Evolutionary conservation across 2,888 invertebrate genomes (phyloP).

Genomic region (Drosophila aldrichi): DNA sequence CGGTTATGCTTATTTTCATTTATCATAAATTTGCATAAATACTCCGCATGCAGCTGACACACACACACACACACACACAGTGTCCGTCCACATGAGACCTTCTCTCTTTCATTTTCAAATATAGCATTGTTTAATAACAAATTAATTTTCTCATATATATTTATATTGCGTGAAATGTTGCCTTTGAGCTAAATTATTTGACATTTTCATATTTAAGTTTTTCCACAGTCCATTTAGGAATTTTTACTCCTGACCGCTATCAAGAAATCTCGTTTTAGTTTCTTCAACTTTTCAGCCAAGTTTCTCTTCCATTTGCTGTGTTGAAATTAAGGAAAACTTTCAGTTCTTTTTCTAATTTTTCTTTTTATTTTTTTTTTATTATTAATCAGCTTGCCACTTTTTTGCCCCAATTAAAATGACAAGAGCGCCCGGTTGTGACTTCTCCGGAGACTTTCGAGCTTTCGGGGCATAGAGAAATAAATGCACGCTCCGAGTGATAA

Average conservation of each 20-base stretch:
- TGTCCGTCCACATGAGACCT: constrained; percentile 7
- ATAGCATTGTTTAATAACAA: background rate
- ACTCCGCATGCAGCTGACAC: constrained; percentile 29
- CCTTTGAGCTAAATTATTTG: background rate
- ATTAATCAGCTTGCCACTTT: constrained; percentile 7
- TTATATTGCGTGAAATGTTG: no score
- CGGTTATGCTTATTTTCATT: constrained; percentile 43
- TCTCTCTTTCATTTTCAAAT: background rate
- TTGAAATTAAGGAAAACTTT: constrained; percentile 32
- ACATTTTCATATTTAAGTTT: background rate
- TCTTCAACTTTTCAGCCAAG: constrained; percentile 2
- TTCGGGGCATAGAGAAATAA: constrained; percentile 22
- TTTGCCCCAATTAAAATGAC: constrained; percentile 66
- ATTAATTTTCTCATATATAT: no score
- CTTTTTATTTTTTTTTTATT: background rate
- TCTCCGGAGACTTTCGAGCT: constrained; percentile 6
- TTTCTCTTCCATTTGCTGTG: constrained; percentile 15
- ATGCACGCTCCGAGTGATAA: constrained; percentile 65
- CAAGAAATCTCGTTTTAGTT: constrained; percentile 2
- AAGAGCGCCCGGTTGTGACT: constrained; percentile 39
- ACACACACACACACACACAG: constrained; percentile 4
- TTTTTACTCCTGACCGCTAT: constrained; percentile 9
- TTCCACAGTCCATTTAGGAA: background rate
- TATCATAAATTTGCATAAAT: constrained; percentile 69
- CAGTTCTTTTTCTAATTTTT: background rate